Base-by-base conservation (phyloP, 2,797 vertebrate species). In the Thamnophis elegans region DNA sequence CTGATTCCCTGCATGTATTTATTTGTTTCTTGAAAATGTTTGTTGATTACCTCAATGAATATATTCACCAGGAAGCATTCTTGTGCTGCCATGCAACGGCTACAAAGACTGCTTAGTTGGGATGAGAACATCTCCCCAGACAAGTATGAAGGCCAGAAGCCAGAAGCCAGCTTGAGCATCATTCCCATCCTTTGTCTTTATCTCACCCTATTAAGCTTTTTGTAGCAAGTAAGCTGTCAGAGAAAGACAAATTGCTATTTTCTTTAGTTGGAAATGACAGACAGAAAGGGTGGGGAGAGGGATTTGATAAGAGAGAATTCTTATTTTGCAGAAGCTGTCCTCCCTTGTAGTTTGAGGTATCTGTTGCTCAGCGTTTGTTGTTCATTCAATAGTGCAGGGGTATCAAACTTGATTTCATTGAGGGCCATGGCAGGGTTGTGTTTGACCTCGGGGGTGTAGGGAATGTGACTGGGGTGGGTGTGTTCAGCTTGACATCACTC, bases 1-100 rank as follows among this genome's bases (percentile, higher is more conserved):
- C 54, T 94, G 73, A 55, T 91, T 94, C 90, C 28, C 36, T 92
- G 89, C 56, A 53, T 4, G 51, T 59, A 12, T 8, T 90, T 53
- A 18, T 92, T 88, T n/a, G 11, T 92, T 7, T 32, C 55, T 56
- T 14, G 32, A 60, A 91, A 73, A 56, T 89, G 55, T 87, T 87
- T 68, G 1, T 68, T 42, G 14, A 65, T 91, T 42, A 91, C n/a
- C 6, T 62, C 47, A 73, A 28, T 56, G 6, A 56, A 16, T 68
- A 73, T 42, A 78, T 78, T 78, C 32, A 78, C 1, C 16, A 20
- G 68, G 18, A 78, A 78, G 32, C 32, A 42, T 73, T 73, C 16
- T 73, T 73, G 32, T 42, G 32, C 32, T 78, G 32, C 68, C 68
- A 78, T 78, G 68, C 16, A 42, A 78, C 68, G 78, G 18, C 18